Conservation (phyloP, 2,797 vertebrate genomes). For the Cygnus olor region DNA sequence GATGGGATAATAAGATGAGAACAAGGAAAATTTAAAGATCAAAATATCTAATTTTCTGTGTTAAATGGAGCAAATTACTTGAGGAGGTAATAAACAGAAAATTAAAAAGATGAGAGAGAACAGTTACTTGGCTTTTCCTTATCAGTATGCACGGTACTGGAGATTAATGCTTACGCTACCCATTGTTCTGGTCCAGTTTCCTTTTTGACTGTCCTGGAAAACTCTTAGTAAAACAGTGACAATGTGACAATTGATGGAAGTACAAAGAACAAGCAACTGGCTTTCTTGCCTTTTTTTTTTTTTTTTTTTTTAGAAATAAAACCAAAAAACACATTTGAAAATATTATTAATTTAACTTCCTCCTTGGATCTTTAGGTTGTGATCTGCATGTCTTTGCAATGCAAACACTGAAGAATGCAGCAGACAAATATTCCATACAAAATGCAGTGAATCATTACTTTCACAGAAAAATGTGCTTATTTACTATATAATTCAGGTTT, state of each 20-base stretch:
- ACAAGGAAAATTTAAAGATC: conserved; percentile 26
- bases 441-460: neutral
- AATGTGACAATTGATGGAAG: conserved; percentile 76
- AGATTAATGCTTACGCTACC: conserved; percentile 56
- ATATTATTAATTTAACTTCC: conserved; percentile 65
- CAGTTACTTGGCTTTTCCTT: conserved; percentile 57
- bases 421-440: neutral
- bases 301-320: conserved; percentile 66
- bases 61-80: conserved; percentile 54
- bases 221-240: conserved; percentile 52
- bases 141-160: conserved; percentile 21
- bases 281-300: too few species aligned
- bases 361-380: conserved; percentile 36
- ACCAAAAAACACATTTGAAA: conserved; percentile 45
- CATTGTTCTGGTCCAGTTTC: conserved; percentile 68
- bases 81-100: conserved; percentile 59
- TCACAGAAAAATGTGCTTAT: neutral
- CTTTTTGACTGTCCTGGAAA: conserved; percentile 65
- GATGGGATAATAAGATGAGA: conserved; percentile 42
- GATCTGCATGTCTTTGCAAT: conserved; percentile 7
- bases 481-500: neutral
- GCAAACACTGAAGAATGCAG: conserved; percentile 14
- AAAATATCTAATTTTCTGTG: conserved; percentile 54
- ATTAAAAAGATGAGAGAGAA: conserved; percentile 41
- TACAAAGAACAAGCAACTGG: conserved; percentile 59